A percentile compares a stretch with the other conserved stretches of the same genome.
phyloP scores from a whole-genome alignment of 2,888 invertebrate genomes.

The Lacanobia oleracea region DNA sequence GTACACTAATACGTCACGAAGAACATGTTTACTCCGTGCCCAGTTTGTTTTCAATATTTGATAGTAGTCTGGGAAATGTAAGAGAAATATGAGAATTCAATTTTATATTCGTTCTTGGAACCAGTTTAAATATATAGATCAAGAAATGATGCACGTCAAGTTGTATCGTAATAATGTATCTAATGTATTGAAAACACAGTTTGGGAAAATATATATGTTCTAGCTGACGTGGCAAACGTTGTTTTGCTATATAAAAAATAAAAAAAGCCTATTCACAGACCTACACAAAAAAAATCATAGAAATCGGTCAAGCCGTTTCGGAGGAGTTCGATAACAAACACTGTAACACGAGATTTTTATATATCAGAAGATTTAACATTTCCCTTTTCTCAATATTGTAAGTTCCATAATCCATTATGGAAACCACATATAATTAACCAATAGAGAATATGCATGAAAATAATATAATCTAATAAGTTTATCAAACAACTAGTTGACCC shows the following conservation, averaged over 20 bases:
- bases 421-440: background rate
- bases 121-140: background rate
- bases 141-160: background rate
- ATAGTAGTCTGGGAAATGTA: slow-evolving; percentile 12
- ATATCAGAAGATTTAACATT: no score
- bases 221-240: no score
- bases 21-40: slow-evolving; percentile 22
- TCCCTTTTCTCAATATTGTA: background rate
- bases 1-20: slow-evolving; percentile 37
- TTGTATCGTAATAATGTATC: background rate
- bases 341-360: no score
- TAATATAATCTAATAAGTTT: no score
- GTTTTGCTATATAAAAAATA: no score
- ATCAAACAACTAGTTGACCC: no score
- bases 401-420: no score
- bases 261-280: no score
- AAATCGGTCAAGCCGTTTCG: no score
- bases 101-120: background rate
- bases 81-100: background rate
- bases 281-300: no score
- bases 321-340: no score
- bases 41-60: slow-evolving; percentile 24
- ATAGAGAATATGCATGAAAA: no score
- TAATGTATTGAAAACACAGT: background rate
- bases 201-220: background rate